phyloP scores from a whole-genome alignment of 2,113 vertebrate genomes.

The Oreamnos americanus region DNA sequence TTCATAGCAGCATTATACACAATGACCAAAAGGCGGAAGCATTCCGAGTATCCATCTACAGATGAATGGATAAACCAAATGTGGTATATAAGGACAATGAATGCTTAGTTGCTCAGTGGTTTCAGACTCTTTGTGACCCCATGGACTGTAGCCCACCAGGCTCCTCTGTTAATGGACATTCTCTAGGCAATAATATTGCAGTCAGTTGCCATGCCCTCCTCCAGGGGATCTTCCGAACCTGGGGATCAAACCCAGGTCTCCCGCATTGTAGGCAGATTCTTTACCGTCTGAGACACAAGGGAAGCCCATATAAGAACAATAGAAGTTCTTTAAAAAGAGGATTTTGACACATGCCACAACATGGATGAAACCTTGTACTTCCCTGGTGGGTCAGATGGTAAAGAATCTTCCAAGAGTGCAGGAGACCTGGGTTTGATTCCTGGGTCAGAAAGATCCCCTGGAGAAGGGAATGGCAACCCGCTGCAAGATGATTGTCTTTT shows the following conservation, averaged over 20 bases:
- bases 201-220: not conserved
- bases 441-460: not conserved
- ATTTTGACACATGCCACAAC: not conserved
- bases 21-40: not conserved
- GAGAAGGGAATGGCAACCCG: not conserved
- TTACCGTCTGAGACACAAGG: not conserved
- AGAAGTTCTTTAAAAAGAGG: not conserved
- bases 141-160: not conserved
- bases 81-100: accelerated
- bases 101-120: not conserved
- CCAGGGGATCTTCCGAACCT: not conserved
- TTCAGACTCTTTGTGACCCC: not conserved
- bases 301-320: not conserved
- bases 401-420: not conserved
- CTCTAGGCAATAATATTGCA: not conserved
- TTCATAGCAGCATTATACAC: not conserved
- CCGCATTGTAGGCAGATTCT: not conserved
- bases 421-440: not conserved
- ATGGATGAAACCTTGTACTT: not conserved
- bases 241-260: not conserved
- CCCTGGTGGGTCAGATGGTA: not conserved
- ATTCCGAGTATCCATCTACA: not conserved
- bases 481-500: not conserved
- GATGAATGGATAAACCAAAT: not conserved
- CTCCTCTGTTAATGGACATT: not conserved